phyloP scores from a whole-genome alignment of 2,888 invertebrate species.

The Laothoe populi region DNA sequence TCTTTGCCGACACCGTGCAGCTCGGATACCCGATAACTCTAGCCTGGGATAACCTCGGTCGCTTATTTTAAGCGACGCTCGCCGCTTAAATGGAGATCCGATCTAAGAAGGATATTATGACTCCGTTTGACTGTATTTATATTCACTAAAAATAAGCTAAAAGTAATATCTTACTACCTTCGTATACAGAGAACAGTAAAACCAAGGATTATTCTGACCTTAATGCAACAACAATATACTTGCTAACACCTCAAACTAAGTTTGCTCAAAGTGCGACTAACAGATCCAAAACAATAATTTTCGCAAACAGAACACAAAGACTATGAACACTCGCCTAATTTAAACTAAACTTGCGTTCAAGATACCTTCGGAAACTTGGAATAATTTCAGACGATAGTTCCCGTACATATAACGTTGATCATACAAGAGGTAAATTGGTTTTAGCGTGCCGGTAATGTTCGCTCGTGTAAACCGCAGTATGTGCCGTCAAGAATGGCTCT shows the following conservation, averaged over 20 bases:
- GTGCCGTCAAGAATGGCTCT: too few relatives aligned
- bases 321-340: neutral
- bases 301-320: slow-evolving; percentile 14
- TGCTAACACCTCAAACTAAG: neutral
- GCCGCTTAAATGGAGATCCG: too few relatives aligned
- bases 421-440: neutral
- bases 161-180: too few relatives aligned
- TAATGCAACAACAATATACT: neutral
- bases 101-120: too few relatives aligned
- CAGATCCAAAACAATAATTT: slow-evolving; percentile 16
- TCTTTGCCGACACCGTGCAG: too few relatives aligned
- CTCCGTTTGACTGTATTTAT: too few relatives aligned
- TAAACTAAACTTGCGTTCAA: slow-evolving; percentile 6
- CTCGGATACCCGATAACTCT: too few relatives aligned
- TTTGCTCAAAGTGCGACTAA: neutral
- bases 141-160: too few relatives aligned
- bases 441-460: too few relatives aligned
- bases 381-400: slow-evolving; percentile 9
- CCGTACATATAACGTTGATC: neutral
- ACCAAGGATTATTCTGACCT: neutral
- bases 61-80: too few relatives aligned
- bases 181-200: neutral
- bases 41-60: too few relatives aligned
- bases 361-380: slow-evolving; percentile 1
- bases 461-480: too few relatives aligned